phyloP scores from a whole-genome alignment of 2,888 invertebrate species.

The Nudaria mundana region DNA sequence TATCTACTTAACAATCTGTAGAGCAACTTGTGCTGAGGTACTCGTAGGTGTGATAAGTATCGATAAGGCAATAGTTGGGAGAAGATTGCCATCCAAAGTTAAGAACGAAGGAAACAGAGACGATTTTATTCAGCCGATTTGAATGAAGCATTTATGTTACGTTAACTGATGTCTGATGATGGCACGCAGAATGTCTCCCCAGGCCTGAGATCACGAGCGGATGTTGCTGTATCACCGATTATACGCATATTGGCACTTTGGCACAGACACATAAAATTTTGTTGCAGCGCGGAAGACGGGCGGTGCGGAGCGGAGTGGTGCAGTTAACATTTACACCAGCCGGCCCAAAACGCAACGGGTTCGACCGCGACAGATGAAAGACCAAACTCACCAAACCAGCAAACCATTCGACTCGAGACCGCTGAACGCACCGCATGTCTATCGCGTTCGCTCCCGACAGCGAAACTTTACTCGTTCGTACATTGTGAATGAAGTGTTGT shows the following conservation, averaged over 20 bases:
- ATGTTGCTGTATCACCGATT: slow-evolving; percentile 58
- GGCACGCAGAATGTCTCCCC: not conserved
- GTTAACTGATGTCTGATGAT: not conserved
- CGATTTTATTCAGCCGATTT: too few species aligned
- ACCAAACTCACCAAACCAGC: not conserved
- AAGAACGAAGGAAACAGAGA: too few species aligned
- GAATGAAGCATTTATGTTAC: slow-evolving; percentile 4
- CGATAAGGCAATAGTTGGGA: too few species aligned
- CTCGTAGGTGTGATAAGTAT: too few species aligned
- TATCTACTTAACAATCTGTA: too few species aligned
- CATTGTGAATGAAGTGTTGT: slow-evolving; percentile 67
- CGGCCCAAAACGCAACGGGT: slow-evolving; percentile 15
- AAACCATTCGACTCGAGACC: slow-evolving; percentile 61
- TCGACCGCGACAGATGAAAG: slow-evolving; percentile 14
- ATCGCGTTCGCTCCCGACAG: slow-evolving; percentile 44
- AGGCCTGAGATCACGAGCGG: slow-evolving; percentile 32
- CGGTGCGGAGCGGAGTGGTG: slow-evolving; percentile 11
- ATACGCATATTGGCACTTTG: slow-evolving; percentile 50
- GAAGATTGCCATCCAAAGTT: not conserved
- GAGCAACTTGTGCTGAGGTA: too few species aligned
- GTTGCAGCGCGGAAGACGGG: slow-evolving; percentile 40
- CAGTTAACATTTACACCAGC: not conserved
- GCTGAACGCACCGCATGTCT: slow-evolving; percentile 54
- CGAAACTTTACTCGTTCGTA: slow-evolving; percentile 67
- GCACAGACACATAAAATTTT: slow-evolving; percentile 51